Evolutionary conservation across 1,140 invertebrate genomes (phyloP).

Genomic region (Seison nebaliae): DNA sequence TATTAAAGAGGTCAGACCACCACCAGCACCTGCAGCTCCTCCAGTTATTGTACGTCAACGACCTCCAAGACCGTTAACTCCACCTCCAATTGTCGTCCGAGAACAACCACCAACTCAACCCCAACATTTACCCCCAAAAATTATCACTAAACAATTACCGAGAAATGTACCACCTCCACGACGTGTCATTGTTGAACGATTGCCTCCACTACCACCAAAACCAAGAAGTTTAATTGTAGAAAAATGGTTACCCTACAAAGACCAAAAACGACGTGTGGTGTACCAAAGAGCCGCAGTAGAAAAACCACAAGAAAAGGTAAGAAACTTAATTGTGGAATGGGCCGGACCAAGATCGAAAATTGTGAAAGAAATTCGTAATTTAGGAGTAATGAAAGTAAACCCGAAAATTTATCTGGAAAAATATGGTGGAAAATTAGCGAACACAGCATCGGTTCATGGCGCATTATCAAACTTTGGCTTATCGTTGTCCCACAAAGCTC

Average conservation of each 20-base stretch:
- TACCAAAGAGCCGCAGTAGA: not conserved
- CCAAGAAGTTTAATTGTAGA: slow-evolving; percentile 5
- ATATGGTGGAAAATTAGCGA: not conserved
- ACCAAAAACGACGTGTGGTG: slow-evolving; percentile 2
- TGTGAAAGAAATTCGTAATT: not conserved
- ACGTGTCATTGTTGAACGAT: slow-evolving; percentile 7
- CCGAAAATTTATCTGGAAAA: not conserved
- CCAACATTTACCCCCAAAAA: not conserved
- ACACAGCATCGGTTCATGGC: no score
- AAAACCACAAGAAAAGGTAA: not conserved
- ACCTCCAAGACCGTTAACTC: not conserved
- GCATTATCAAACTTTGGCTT: no score
- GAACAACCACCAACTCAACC: slow-evolving; percentile 3
- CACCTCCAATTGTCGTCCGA: slow-evolving; percentile 1
- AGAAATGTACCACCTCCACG: slow-evolving; percentile 1
- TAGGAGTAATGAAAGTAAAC: slow-evolving; percentile 1
- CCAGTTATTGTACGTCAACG: slow-evolving; percentile 5
- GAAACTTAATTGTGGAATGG: slow-evolving; percentile 5
- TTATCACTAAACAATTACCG: not conserved
- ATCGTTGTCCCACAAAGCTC: no score
- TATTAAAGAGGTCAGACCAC: not conserved
- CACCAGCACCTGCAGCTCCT: not conserved
- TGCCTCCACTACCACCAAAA: slow-evolving; percentile 2
- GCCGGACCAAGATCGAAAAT: not conserved
- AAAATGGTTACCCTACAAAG: slow-evolving; percentile 2